Percentiles rank a stretch among this genome's conserved stretches.
These are phyloP conservation scores for Emmelina monodactyla DNA, from an alignment of 2,888 invertebrate genomes.

Conservation along the genomic window DNA sequence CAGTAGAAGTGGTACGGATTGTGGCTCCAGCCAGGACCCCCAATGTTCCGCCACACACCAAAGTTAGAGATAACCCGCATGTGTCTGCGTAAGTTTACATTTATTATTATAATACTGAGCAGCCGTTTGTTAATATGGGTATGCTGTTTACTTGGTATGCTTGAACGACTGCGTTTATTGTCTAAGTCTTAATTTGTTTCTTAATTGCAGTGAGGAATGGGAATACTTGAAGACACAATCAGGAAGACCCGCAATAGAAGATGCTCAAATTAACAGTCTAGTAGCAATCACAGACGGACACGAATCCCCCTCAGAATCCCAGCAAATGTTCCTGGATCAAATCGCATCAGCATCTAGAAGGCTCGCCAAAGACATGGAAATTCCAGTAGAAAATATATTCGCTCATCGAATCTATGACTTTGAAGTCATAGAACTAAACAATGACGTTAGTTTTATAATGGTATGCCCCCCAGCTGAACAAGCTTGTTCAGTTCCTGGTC, in stretches of 20 bases:
- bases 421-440: conserved; percentile 92
- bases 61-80: conserved; percentile 93
- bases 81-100: conserved; percentile 82
- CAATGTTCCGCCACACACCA: conserved; percentile 93
- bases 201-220: conserved; percentile 88
- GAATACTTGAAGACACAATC: conserved; percentile 78
- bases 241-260: conserved; percentile 32
- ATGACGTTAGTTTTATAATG: conserved; percentile 90
- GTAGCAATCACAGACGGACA: conserved; percentile 31
- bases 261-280: conserved; percentile 36
- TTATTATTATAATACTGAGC: neutral
- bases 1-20: conserved; percentile 92
- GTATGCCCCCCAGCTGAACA: conserved; percentile 92
- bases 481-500: conserved; percentile 90
- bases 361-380: conserved; percentile 83
- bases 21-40: conserved; percentile 93
- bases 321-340: conserved; percentile 80
- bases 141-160: neutral
- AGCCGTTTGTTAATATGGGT: neutral
- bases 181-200: neutral
- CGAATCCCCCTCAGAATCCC: conserved; percentile 74
- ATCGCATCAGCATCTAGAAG: conserved; percentile 77
- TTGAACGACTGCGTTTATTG: neutral
- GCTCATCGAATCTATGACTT: conserved; percentile 88
- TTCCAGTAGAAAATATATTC: conserved; percentile 72